Conservation (phyloP, 30 jellyfish, hydroid and myxozoan genomes). For the Pelagia noctiluca region DNA sequence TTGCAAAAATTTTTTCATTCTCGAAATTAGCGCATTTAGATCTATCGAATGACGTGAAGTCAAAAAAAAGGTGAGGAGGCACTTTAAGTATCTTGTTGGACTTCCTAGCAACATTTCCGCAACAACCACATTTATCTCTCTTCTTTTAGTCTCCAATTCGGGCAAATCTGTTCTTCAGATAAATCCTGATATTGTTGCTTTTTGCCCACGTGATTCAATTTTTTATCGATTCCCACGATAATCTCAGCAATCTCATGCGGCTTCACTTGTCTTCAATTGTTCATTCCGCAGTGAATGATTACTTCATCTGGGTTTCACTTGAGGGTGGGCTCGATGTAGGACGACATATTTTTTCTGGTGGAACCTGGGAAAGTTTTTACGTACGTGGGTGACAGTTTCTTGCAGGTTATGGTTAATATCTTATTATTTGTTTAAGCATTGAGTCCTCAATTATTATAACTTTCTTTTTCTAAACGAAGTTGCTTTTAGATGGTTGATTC, state of each 20-base stretch:
- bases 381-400: no score
- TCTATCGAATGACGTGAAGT: no score
- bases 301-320: constrained; percentile 18
- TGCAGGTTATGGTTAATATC: no score
- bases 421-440: constrained; percentile 1
- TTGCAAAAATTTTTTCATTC: no score
- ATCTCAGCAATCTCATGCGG: constrained; percentile 22
- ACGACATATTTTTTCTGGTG: constrained; percentile 5
- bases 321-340: constrained; percentile 29
- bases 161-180: constrained; percentile 19
- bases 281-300: constrained; percentile 25
- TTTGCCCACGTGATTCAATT: not conserved
- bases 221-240: constrained; percentile 10
- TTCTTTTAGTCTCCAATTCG: constrained; percentile 18
- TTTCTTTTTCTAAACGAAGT: not conserved
- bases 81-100: constrained; percentile 1
- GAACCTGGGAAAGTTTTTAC: constrained; percentile 41
- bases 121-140: constrained; percentile 8
- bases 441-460: not conserved
- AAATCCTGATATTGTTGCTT: constrained; percentile 29
- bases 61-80: no score
- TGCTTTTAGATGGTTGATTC: not conserved
- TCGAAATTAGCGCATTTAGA: no score
- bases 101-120: constrained; percentile 4
- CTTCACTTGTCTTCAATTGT: constrained; percentile 6